Evolutionary conservation across 2,888 invertebrate species (phyloP).

Genomic region (Stictocephala bisonia): DNA sequence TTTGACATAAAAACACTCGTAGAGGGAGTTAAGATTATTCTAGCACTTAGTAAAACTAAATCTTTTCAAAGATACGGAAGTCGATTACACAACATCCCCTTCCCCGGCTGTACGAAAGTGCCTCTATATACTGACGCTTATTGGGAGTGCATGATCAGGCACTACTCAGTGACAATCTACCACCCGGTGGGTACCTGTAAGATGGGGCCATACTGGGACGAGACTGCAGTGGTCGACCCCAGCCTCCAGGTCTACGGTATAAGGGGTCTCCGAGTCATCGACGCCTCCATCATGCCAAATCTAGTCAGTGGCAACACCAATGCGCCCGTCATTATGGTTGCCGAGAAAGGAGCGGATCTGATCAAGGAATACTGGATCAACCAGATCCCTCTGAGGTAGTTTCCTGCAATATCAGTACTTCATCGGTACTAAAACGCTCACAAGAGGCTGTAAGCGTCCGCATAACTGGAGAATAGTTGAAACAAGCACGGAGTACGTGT

Average conservation of each 20-base stretch:
- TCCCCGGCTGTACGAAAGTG: conserved; percentile 81
- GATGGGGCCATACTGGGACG: conserved; percentile 91
- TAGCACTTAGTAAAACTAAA: conserved; percentile 82
- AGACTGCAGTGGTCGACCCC: conserved; percentile 84
- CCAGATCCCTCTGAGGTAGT: conserved; percentile 14
- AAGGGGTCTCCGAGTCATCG: conserved; percentile 81
- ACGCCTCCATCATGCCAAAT: conserved; percentile 89
- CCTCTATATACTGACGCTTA: conserved; percentile 78
- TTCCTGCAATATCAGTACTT: too few species aligned
- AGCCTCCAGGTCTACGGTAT: conserved; percentile 83
- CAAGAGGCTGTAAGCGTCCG: too few species aligned
- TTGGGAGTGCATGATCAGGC: conserved; percentile 89
- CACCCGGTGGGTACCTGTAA: conserved; percentile 90
- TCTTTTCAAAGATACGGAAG: conserved; percentile 82
- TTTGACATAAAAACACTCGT: conserved; percentile 82
- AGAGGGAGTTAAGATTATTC: conserved; percentile 87
- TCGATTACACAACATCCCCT: conserved; percentile 74
- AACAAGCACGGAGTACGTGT: too few species aligned
- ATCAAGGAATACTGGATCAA: conserved; percentile 81
- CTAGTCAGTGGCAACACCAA: conserved; percentile 89
- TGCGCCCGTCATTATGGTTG: conserved; percentile 90
- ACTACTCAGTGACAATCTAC: conserved; percentile 86
- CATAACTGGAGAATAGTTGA: too few species aligned
- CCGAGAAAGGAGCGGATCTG: conserved; percentile 89
- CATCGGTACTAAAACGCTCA: too few species aligned